Base-by-base conservation (phyloP, 2,888 invertebrate genomes). In the Zonitis immaculata region DNA sequence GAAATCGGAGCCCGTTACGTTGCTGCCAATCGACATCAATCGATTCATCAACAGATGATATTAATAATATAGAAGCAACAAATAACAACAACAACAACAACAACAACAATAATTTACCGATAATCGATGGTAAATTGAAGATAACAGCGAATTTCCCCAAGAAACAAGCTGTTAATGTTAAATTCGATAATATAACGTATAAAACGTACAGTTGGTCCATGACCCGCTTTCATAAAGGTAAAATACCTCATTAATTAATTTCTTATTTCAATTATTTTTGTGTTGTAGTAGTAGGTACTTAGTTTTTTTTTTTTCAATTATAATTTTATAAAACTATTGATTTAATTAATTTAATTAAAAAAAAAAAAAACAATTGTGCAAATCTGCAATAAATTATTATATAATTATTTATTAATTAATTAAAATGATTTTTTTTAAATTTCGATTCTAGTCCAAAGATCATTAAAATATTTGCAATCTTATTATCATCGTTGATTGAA, bases 181-280 rank as follows among this genome's bases (percentile, higher is more conserved):
- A 83, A 58, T 91, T 90, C 69, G 79, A 79, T 51, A 79, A 89
- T 66, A 79, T 91, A 27, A 80, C 80, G 1, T 90, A 85, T 66
- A 74, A 78, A 5, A 79, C 88, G 27, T 80, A 78, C 58, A 77
- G 78, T 20, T 72, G 69, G 70, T 67, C 66, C 35, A 61, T 73
- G 57, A 68, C 67, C 44, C 68, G 67, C 51, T 70, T 72, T 56
- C 61, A 63, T 51, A 67, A 55, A 62, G 70, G 72, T 71, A 64
- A 66, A 65, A 63, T 5, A 35, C 16, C 4, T 14, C 11, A 27
- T 27, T 27, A 25, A 49, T 47, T 25, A 20, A 49, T 54, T 47
- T 50, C 50, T 49, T 45, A 16, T 42, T 48, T 42, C 44, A 2
- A 3, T 3, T 7, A 11, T 26, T 46, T 39, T 25, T 30, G 30